Conservation (phyloP, 23 tunicate genomes). For the Halocynthia roretzi region DNA sequence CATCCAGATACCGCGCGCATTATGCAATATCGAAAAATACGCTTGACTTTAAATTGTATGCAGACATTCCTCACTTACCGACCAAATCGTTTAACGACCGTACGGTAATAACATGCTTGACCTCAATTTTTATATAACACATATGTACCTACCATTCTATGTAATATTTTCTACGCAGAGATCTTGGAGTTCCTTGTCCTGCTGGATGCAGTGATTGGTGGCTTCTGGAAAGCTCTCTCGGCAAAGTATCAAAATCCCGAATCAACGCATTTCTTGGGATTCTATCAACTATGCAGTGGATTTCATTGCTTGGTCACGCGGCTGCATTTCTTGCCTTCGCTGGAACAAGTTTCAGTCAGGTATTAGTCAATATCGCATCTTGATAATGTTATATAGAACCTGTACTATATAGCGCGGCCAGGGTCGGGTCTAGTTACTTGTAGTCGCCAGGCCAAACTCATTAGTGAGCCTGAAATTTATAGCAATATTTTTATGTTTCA, state of each 20-base stretch:
- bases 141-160: background rate
- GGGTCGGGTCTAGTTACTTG: too few relatives aligned
- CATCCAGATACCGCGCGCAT: too few relatives aligned
- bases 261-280: conserved; percentile 16
- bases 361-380: background rate
- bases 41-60: too few relatives aligned
- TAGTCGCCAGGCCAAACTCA: too few relatives aligned
- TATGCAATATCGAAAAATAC: too few relatives aligned
- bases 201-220: conserved; percentile 25
- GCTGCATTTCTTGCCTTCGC: conserved; percentile 17
- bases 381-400: too few relatives aligned
- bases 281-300: conserved; percentile 18
- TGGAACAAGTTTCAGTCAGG: conserved; percentile 12
- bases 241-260: conserved; percentile 1
- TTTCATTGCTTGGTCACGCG: conserved; percentile 22
- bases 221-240: conserved; percentile 14
- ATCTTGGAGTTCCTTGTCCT: background rate
- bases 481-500: too few relatives aligned
- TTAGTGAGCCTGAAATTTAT: too few relatives aligned
- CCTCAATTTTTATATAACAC: background rate
- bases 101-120: background rate
- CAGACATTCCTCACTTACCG: too few relatives aligned
- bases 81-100: too few relatives aligned
- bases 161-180: background rate
- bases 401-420: too few relatives aligned